Evolutionary conservation across 2,888 invertebrate genomes (phyloP).

Genomic region (Tenthredo amoena): DNA sequence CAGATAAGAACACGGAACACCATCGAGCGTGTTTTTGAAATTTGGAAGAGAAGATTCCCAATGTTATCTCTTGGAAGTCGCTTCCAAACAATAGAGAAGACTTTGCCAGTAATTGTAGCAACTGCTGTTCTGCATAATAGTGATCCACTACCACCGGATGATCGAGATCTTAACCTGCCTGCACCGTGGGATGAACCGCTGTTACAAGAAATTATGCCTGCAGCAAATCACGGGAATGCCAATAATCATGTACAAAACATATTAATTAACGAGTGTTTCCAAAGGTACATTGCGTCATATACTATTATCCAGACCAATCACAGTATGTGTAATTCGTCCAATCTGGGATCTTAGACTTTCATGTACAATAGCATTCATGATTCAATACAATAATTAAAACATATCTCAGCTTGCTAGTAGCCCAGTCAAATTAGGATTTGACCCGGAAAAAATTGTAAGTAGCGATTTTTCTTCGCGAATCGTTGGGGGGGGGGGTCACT

Average conservation of each 20-base stretch:
- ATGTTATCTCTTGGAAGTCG: no score
- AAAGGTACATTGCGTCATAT: constrained; percentile 41
- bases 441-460: no score
- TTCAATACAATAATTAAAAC: constrained; percentile 1
- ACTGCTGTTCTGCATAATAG: no score
- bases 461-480: no score
- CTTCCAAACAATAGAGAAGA: no score
- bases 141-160: constrained; percentile 52
- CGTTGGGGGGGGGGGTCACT: no score
- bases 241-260: constrained; percentile 37
- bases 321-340: not conserved
- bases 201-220: constrained; percentile 29
- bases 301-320: not conserved
- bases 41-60: no score
- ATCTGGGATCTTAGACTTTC: not conserved
- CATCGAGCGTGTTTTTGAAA: no score
- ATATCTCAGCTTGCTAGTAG: constrained; percentile 35
- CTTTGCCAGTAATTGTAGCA: no score
- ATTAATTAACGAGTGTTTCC: constrained; percentile 55
- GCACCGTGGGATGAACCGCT: constrained; percentile 51
- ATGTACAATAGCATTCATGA: not conserved
- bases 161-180: constrained; percentile 47
- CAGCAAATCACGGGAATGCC: not conserved
- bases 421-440: no score
- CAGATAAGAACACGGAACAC: no score